Evolutionary conservation across 2,113 vertebrate genomes (phyloP).

Genomic region (Bubalus kerabau): DNA sequence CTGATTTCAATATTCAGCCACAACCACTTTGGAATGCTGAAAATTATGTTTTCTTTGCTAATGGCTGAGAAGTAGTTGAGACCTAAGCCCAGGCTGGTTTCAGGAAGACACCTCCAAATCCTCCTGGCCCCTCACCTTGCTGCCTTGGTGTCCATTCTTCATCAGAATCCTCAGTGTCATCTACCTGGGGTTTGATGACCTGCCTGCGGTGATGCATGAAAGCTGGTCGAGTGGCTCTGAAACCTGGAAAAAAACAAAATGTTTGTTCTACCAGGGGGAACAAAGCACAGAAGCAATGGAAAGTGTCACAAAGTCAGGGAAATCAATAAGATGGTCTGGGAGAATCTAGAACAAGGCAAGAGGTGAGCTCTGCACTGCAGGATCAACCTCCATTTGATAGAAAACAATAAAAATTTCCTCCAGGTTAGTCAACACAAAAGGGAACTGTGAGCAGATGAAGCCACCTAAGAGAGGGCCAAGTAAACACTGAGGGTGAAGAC

Average conservation of each 20-base stretch:
- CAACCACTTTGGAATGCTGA: background rate
- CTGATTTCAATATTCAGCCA: background rate
- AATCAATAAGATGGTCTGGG: fast-evolving
- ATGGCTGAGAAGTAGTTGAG: background rate
- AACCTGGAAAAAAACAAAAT: constrained; percentile 41
- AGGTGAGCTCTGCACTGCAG: fast-evolving
- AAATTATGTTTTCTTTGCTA: background rate
- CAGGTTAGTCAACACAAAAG: background rate
- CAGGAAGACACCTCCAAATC: background rate
- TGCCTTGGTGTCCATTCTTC: constrained; percentile 69
- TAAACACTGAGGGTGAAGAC: background rate
- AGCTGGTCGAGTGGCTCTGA: constrained; percentile 48
- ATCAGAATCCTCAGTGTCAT: constrained; percentile 57
- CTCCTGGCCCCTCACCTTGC: constrained; percentile 34
- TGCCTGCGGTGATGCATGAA: constrained; percentile 52
- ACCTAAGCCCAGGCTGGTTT: background rate
- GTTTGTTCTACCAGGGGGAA: background rate
- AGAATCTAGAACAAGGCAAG: background rate
- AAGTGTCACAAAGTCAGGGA: background rate
- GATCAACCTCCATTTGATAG: fast-evolving
- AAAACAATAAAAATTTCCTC: background rate
- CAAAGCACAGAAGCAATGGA: background rate
- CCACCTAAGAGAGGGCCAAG: background rate
- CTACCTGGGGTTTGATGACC: background rate
- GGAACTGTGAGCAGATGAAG: background rate